These are phyloP conservation scores for Rosalia funebris DNA, from an alignment of 2,888 invertebrate genomes.

Conservation along the genomic window DNA sequence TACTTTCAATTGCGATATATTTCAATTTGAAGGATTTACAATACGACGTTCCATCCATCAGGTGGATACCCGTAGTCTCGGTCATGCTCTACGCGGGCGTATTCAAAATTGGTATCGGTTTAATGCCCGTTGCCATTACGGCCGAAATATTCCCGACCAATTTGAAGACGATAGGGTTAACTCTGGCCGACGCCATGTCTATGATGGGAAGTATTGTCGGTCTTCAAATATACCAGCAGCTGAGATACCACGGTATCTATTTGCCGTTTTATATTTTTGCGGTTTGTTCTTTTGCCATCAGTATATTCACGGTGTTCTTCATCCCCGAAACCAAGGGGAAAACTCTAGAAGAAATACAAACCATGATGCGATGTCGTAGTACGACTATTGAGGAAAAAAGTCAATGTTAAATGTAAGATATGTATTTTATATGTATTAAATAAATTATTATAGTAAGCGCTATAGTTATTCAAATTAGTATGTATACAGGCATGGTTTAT, in stretches of 20 bases:
- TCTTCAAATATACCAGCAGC: conserved; percentile 56
- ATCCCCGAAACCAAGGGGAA: conserved; percentile 61
- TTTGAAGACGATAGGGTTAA: conserved; percentile 62
- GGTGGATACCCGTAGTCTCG: conserved; percentile 53
- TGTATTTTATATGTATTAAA: too few species aligned
- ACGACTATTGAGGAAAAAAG: too few species aligned
- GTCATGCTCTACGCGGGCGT: conserved; percentile 51
- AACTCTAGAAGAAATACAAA: conserved; percentile 61
- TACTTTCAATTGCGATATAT: conserved; percentile 57
- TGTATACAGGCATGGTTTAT: too few species aligned
- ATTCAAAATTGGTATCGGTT: conserved; percentile 61
- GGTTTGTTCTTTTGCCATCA: conserved; percentile 52
- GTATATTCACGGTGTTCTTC: conserved; percentile 57
- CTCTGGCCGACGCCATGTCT: conserved; percentile 59
- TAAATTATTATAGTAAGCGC: too few species aligned
- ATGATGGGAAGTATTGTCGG: conserved; percentile 57
- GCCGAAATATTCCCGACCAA: conserved; percentile 62
- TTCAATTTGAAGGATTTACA: conserved; percentile 56
- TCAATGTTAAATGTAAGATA: too few species aligned
- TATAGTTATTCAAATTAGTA: too few species aligned
- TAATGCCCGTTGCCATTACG: conserved; percentile 61
- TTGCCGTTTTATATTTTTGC: conserved; percentile 61
- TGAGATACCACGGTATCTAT: conserved; percentile 53
- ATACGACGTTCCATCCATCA: conserved; percentile 46
- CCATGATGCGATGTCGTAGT: conserved; percentile 58